Percentiles rank a stretch among this genome's conserved stretches.
These are phyloP conservation scores for Saturnia japonica DNA, from an alignment of 2,888 invertebrate genomes.

Conservation along the genomic window DNA sequence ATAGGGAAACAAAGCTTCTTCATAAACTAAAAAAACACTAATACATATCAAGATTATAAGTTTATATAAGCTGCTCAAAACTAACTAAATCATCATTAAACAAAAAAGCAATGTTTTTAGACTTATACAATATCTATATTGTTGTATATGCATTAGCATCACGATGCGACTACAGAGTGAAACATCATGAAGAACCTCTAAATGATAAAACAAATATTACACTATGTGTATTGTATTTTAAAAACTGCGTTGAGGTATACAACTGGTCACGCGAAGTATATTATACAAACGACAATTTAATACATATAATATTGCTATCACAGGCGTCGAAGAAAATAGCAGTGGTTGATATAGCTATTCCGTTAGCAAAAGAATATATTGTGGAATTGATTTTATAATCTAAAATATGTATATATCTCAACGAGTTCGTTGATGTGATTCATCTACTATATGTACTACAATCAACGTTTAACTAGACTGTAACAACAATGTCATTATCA, in stretches of 20 bases:
- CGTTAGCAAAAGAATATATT: neutral
- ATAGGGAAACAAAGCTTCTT: no score
- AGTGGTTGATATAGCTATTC: neutral
- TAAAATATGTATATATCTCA: no score
- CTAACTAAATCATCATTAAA: no score
- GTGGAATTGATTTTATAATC: no score
- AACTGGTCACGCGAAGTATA: neutral
- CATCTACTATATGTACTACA: neutral
- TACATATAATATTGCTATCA: neutral
- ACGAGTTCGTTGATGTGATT: no score
- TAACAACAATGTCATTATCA: slow-evolving; percentile 13
- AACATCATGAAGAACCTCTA: neutral
- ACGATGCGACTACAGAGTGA: neutral
- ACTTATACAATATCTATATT: neutral
- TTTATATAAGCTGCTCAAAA: no score
- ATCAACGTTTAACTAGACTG: neutral
- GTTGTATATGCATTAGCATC: neutral
- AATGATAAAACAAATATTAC: neutral
- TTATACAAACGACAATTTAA: neutral
- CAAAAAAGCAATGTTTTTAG: no score
- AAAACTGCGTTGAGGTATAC: neutral
- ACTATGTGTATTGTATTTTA: no score
- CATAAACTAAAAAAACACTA: no score
- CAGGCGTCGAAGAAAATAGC: neutral
- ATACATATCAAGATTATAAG: no score